A percentile compares a stretch with the other conserved stretches of the same genome.
Evolutionary conservation across 2,888 invertebrate genomes (phyloP).

Genomic region (Gerris lacustris): DNA sequence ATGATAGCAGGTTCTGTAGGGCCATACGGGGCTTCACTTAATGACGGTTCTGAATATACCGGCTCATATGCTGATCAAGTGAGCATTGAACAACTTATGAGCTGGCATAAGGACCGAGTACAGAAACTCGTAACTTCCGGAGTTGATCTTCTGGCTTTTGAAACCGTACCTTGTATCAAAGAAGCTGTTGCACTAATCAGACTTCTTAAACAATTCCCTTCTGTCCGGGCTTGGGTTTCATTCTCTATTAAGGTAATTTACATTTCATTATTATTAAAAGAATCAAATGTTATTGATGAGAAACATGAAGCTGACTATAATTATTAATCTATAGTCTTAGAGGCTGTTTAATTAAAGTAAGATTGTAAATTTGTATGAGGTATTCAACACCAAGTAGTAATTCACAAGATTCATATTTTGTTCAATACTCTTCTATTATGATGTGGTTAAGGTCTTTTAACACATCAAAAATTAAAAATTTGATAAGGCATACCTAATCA

Average conservation of each 20-base stretch:
- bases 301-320: no score
- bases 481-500: no score
- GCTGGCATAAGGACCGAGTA: constrained; percentile 77
- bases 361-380: no score
- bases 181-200: constrained; percentile 77
- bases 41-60: constrained; percentile 88
- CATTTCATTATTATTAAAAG: no score
- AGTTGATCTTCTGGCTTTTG: constrained; percentile 75
- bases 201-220: constrained; percentile 64
- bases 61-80: constrained; percentile 64
- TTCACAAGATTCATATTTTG: no score
- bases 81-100: constrained; percentile 50
- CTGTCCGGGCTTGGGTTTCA: constrained; percentile 72
- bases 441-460: no score
- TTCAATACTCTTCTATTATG: no score
- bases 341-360: no score
- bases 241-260: constrained; percentile 68
- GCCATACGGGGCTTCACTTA: constrained; percentile 79
- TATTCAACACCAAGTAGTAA: no score
- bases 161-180: constrained; percentile 75
- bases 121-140: constrained; percentile 65
- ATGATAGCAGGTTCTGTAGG: constrained; percentile 80
- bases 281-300: no score
- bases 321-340: no score
- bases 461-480: no score